Base-by-base conservation (phyloP, 2,888 invertebrate species). In the Pristionchus maxplancki region DNA sequence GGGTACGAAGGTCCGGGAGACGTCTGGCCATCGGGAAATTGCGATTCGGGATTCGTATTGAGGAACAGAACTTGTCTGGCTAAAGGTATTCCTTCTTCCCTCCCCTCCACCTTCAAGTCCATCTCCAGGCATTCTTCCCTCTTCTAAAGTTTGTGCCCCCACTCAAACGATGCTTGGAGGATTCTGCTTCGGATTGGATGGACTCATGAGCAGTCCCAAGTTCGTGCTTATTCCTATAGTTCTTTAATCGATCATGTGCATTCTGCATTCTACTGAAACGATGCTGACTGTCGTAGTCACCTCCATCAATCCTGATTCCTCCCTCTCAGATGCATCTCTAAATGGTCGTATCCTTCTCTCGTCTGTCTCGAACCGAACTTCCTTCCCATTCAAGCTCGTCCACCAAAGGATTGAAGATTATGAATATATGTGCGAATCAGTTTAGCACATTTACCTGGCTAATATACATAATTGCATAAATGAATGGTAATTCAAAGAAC, bases 1-100 rank as follows among this genome's bases (percentile, higher is more conserved):
- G 84, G 84, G n/a, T 84, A 84, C 62, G 84, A 84, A 31, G 84
- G 84, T 37, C 84, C 84, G 40, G 84, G 58, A 34, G 84, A 84
- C 28, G 84, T 84, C 9, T 84, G 84, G 84, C 58, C 84, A 48
- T 84, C 84, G 17, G 84, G 24, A 24, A 58, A 37, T 37, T 84
- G 84, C 37, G 34, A 31, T 1, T 84, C 84, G 2, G 58, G 58
- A 58, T 84, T 84, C 62, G 62, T 84, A 28, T 13, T 53, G 37
- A 84, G 84, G 20, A 81, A 81, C 28, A 48, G 81, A 50, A 81
- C 81, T 50, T 81, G 81, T 81, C 48, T 50, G 9, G 24, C 28
- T 15, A 74, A 74, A 40, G 74, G 74, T 74, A 64, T 34, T 11
- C 0, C 31, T 28, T 11, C 28, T 1, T 28, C 50, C 37, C 11